Evolutionary conservation across 2,113 vertebrate species (phyloP), one percentile per base, ranked within the genome.

Genomic region (Ammodytes dubius): DNA sequence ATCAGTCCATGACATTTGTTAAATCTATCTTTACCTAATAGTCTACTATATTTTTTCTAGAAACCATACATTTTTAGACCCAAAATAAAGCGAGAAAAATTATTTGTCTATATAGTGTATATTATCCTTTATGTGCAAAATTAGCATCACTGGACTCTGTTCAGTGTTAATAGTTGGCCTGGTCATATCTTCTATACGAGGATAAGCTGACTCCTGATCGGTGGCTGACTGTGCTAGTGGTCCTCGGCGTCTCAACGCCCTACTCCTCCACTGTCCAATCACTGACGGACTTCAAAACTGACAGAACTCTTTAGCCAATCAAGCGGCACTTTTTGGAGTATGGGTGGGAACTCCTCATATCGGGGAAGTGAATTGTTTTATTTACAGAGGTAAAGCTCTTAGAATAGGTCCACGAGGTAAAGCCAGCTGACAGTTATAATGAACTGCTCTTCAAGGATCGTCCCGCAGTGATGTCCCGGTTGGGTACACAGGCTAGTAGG

Each of bases 351-450:
- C 39, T 67, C 11, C 1, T 15, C 49, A 71, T 77, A 88, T 84
- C 77, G 76, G 86, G 93, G 93, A 92, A 92, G 91, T 92, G 45
- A 67, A 63, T 27, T 56, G 73, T 79, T 56, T 39, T 80, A 88
- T 61, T 82, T 17, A 17, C 27, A 2, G 27, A 27, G 27, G 27
- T 27, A 27, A 27, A 27, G 27, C 27, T 27, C 27, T 27, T 27
- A 27, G 27, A 27, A 27, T 27, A 27, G 27, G 27, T 27, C 27
- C 27, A 27, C 27, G 27, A 70, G 71, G 13, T 9, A 37, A 58
- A 74, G 11, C 39, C 65, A 77, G 4, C 7, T 4, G 50, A 19
- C 19, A 66, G 47, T 66, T 53, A 83, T 57, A 4, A 67, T 65
- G 6, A 71, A 84, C 69, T 46, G 49, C 15, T 72, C 45, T 57